phyloP scores from a whole-genome alignment of 2,888 invertebrate species.

The Sarcophaga subvicina region DNA sequence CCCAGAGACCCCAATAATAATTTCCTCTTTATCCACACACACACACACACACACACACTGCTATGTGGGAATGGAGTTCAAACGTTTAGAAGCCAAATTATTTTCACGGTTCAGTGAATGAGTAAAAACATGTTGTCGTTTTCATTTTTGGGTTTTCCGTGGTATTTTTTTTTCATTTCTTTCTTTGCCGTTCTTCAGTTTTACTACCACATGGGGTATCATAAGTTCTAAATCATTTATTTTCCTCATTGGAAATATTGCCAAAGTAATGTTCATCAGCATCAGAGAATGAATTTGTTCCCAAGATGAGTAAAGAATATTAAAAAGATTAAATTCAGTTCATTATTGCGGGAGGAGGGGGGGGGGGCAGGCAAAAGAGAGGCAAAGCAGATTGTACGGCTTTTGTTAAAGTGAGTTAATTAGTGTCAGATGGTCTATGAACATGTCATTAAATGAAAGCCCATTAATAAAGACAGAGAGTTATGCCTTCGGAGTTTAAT shows the following conservation, averaged over 20 bases:
- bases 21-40: neutral
- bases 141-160: neutral
- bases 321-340: slow-evolving; percentile 32
- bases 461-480: neutral
- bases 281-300: too few species aligned
- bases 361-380: neutral
- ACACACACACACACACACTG: neutral
- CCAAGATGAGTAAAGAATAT: slow-evolving; percentile 2
- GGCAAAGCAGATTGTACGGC: neutral
- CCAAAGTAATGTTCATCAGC: neutral
- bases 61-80: neutral
- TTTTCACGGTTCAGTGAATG: slow-evolving; percentile 33
- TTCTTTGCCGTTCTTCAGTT: too few species aligned
- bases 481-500: neutral
- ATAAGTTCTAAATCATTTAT: slow-evolving; percentile 50
- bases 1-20: neutral
- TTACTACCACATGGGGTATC: slow-evolving; percentile 25
- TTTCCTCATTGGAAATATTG: slow-evolving; percentile 21
- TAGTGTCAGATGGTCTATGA: slow-evolving; percentile 52
- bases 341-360: too few species aligned
- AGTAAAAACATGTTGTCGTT: slow-evolving; percentile 36
- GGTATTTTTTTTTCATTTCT: neutral
- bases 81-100: slow-evolving; percentile 32
- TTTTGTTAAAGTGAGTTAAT: slow-evolving; percentile 43
- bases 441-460: slow-evolving; percentile 36